Evolutionary conservation across 37 sponge, comb jelly and placozoan genomes (phyloP), one percentile per base, ranked within the genome.

Genomic region (Bolinopsis microptera): DNA sequence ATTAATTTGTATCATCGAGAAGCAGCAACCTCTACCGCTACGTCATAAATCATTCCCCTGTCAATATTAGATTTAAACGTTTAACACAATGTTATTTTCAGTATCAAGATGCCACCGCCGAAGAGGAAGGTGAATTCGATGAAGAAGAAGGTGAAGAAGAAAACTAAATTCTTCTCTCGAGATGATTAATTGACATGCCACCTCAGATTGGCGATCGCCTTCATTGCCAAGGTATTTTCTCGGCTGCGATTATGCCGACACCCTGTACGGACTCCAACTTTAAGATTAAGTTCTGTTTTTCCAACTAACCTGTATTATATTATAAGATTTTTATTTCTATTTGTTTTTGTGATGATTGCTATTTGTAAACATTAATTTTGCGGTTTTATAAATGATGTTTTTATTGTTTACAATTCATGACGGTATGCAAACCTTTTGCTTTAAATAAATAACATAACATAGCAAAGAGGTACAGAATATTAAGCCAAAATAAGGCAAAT

Each of bases 31-130:
- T n/a, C n/a, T n/a, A n/a, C n/a, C n/a, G n/a, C n/a, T n/a, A n/a
- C n/a, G n/a, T n/a, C n/a, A n/a, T n/a, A n/a, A n/a, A n/a, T n/a
- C n/a, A n/a, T n/a, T n/a, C n/a, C n/a, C n/a, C n/a, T n/a, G n/a
- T n/a, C n/a, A n/a, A n/a, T n/a, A n/a, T n/a, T n/a, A n/a, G n/a
- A n/a, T n/a, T n/a, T n/a, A n/a, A n/a, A n/a, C n/a, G n/a, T n/a
- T n/a, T n/a, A n/a, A n/a, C n/a, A n/a, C n/a, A n/a, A n/a, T n/a
- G n/a, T n/a, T n/a, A n/a, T n/a, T 72, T 28, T 72, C 99, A 98
- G 90, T 98, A 98, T 94, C 99, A 98, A 92, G 99, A 98, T 93
- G 98, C 98, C 93, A 98, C 98, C 35, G 98, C 98, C 68, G 98
- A 98, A 23, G 98, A 98, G 61, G 98, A 98, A 35, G 99, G 94